Percentiles rank a stretch among this genome's conserved stretches.
phyloP scores from a whole-genome alignment of 35 echinoderm and acorn worm genomes.

The Lytechinus pictus region DNA sequence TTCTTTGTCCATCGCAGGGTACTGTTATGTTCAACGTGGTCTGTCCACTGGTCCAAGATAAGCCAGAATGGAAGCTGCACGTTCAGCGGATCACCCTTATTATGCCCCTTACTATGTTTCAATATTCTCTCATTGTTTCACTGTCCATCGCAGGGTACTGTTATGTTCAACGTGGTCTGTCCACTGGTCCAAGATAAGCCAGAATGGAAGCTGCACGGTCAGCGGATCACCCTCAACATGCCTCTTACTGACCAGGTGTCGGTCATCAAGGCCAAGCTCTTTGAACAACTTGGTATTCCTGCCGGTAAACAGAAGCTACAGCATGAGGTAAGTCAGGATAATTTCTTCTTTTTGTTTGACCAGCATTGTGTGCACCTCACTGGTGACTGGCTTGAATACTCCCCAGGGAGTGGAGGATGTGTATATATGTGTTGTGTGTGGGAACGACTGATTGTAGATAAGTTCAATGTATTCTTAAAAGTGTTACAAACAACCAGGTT shows the following conservation, averaged over 20 bases:
- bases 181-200: slow-evolving; percentile 83
- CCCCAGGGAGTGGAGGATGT: no score
- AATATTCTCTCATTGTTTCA: no score
- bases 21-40: slow-evolving; percentile 73
- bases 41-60: slow-evolving; percentile 70
- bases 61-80: slow-evolving; percentile 86
- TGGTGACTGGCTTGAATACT: no score
- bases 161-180: slow-evolving; percentile 75
- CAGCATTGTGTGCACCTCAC: no score
- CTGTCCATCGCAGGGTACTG: slow-evolving; percentile 61
- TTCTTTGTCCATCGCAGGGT: no score
- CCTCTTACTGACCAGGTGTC: slow-evolving; percentile 91
- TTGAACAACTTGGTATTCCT: slow-evolving; percentile 89
- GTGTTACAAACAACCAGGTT: no score
- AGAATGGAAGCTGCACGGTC: slow-evolving; percentile 91
- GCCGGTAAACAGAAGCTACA: slow-evolving; percentile 97
- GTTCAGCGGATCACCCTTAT: slow-evolving; percentile 71
- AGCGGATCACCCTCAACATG: slow-evolving; percentile 74
- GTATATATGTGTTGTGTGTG: no score
- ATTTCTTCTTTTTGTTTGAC: background rate
- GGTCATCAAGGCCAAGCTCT: slow-evolving; percentile 95
- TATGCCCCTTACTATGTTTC: slow-evolving; percentile 64
- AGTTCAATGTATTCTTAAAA: no score
- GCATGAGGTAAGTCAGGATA: slow-evolving; percentile 73
- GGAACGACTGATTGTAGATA: no score